Conservation (phyloP, 2,113 vertebrate genomes). For the Cyprinodon brontotheroides region DNA sequence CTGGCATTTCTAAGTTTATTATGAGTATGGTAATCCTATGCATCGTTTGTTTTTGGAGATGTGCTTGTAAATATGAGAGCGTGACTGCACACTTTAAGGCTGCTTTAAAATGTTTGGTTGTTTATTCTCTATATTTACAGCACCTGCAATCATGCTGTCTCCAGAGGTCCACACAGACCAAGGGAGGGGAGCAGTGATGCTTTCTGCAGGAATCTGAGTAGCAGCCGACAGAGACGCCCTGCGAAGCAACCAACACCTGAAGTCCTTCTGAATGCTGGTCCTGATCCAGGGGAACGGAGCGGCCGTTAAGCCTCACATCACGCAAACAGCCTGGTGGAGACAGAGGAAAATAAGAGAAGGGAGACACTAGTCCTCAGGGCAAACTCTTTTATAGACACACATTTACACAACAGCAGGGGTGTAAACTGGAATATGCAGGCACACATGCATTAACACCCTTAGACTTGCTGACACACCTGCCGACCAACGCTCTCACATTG, state of each 20-base stretch:
- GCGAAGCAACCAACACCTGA: conserved; percentile 78
- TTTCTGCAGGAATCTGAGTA: conserved; percentile 85
- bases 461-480: conserved; percentile 42
- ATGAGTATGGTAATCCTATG: conserved; percentile 1
- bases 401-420: conserved; percentile 37
- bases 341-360: not conserved
- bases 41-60: conserved; percentile 1
- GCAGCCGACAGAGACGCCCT: conserved; percentile 83
- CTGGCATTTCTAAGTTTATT: conserved; percentile 22
- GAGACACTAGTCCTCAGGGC: conserved; percentile 39
- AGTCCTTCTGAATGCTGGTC: conserved; percentile 75
- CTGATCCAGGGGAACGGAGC: conserved; percentile 79
- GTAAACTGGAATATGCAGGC: conserved; percentile 31
- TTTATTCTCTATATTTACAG: conserved; percentile 29
- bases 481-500: conserved; percentile 18
- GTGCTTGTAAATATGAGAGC: conserved; percentile 5
- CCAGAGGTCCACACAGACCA: conserved; percentile 89
- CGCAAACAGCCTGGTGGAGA: conserved; percentile 84
- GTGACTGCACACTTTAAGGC: conserved; percentile 16
- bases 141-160: conserved; percentile 90
- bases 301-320: conserved; percentile 85
- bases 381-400: conserved; percentile 48
- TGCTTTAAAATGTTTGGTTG: conserved; percentile 6
- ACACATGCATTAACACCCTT: conserved; percentile 24
- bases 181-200: conserved; percentile 83